Conservation (phyloP, 2,888 invertebrate species). For the Glomeris marginata region DNA sequence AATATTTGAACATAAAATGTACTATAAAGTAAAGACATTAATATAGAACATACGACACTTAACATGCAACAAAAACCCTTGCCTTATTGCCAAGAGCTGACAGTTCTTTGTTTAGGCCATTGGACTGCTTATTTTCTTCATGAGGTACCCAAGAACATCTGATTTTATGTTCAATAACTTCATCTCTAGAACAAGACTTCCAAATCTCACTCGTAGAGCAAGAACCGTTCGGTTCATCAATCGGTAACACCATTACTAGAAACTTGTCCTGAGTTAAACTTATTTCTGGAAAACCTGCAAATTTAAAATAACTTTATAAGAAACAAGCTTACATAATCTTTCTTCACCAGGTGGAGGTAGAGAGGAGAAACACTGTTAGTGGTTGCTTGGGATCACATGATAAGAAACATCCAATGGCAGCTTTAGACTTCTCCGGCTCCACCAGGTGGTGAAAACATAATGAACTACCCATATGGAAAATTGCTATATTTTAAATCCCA, state of each 20-base stretch:
- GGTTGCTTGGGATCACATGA: too few relatives aligned
- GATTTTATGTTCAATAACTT: conserved; percentile 11
- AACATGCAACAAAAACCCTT: not conserved
- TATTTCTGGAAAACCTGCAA: conserved; percentile 29
- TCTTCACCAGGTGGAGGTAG: too few relatives aligned
- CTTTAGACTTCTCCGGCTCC: too few relatives aligned
- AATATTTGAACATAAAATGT: too few relatives aligned
- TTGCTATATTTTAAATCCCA: not conserved
- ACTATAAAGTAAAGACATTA: too few relatives aligned
- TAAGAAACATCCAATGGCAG: too few relatives aligned
- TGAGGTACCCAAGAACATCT: not conserved
- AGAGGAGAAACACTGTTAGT: too few relatives aligned
- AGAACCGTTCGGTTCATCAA: conserved; percentile 20
- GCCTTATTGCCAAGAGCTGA: not conserved
- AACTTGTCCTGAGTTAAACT: conserved; percentile 68
- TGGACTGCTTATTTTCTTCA: not conserved
- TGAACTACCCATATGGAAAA: too few relatives aligned
- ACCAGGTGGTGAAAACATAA: too few relatives aligned
- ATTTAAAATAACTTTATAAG: conserved; percentile 18
- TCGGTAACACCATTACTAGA: conserved; percentile 64
- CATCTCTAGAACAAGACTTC: conserved; percentile 38
- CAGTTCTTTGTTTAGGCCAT: not conserved
- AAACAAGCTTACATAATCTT: too few relatives aligned
- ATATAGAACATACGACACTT: not conserved
- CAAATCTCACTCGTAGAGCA: conserved; percentile 48